Evolutionary conservation across 2,113 vertebrate genomes (phyloP), one percentile per base, ranked within the genome.

Genomic region (Lycaon pictus): DNA sequence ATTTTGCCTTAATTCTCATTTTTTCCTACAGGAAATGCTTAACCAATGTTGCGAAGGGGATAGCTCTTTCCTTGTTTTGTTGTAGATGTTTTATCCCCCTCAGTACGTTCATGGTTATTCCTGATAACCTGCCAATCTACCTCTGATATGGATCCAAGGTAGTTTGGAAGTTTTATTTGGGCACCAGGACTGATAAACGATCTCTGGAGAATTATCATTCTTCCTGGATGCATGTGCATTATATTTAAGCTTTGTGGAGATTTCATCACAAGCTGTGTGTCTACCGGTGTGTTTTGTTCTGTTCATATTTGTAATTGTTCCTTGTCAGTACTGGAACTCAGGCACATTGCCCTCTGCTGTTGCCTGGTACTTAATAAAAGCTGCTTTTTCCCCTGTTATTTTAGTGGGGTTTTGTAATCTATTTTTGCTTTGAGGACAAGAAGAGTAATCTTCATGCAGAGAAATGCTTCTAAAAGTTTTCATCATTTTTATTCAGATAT

Each of bases 401-500:
- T 95, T 95, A 96, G 53, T 86, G 43, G 11, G 58, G 7, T 74
- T 97, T 95, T 90, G 72, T 5, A 92, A 93, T 88, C 48, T 89
- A 16, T 93, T 92, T 91, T 96, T 96, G 20, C 69, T 90, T 90
- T 80, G 80, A 88, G 82, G 81, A 87, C 35, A 89, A 93, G 37
- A 96, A 91, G 82, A 93, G 27, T 67, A 84, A 81, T 95, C 17
- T 95, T 94, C 23, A 63, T 86, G 71, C 11, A 71, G 55, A 90
- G 58, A 86, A 96, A 93, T 90, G 62, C 56, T 62, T 93, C 83
- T 56, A 76, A 35, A 88, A 71, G 25, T 81, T 97, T 94, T 92
- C 32, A 27, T 25, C 22, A 20, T 79, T 72, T 92, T 93, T 69
- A 43, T 82, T 86, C 5, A 35, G 65, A 7, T 89, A 25, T 89